Evolutionary conservation across 2,113 vertebrate genomes (phyloP), one percentile per base, ranked within the genome.

Genomic region (Aviceda subcristata): DNA sequence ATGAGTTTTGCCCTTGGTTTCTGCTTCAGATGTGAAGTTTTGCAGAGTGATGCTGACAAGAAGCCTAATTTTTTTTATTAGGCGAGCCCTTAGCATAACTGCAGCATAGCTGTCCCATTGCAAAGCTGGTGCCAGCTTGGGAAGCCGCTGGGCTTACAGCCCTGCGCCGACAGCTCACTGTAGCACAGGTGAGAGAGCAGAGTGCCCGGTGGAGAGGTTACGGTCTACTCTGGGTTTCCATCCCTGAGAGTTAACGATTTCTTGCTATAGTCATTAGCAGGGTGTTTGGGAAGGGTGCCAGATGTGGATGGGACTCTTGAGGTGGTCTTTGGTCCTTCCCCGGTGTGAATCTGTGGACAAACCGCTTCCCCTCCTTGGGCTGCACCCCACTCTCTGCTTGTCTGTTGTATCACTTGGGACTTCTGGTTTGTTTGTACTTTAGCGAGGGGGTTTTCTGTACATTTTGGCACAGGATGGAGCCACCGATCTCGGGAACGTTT

Each of bases 1-100:
- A 97, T 97, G 90, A 96, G 96, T 89, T 96, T 95, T 96, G 85
- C 86, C 93, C 88, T 97, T 95, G 96, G 85, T 96, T 97, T 97
- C 90, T 90, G 94, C 96, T 85, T 94, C 81, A 56, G 79, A 97
- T 68, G 96, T 71, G 96, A 92, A 89, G 90, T 94, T 96, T 53
- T 76, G 93, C 78, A 51, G 63, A 86, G 78, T 38, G 50, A 7
- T 7, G 77, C 66, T 79, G 84, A 57, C 30, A 21, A 79, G 87
- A 55, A 84, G 63, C 68, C 46, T 43, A 9, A 18, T 64, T 56
- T 43, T 43, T 29, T 34, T 15, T 55, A 7, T 51, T 30, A 6
- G 3, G 59, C 3, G 21, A 30, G 73, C 79, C 50, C 76, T 72
- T 36, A 7, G 82, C 19, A 0, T 15, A 21, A 9, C 22, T 32